Base-by-base conservation (phyloP, 2,113 vertebrate species). In the Notarius lentiginosus region DNA sequence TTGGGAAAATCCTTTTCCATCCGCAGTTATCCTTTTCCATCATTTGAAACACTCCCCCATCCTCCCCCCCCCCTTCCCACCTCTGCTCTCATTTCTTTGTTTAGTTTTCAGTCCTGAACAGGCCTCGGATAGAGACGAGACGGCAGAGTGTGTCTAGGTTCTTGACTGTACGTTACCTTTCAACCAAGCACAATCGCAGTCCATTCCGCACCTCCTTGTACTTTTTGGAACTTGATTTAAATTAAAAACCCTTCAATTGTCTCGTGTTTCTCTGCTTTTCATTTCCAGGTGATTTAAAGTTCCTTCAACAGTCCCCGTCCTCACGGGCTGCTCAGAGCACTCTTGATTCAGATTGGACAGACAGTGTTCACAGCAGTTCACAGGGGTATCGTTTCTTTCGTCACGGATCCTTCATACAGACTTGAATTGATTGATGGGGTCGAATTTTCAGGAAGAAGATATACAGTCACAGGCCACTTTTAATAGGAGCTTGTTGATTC, bases 41-140 rank as follows among this genome's bases (percentile, higher is more conserved):
- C 93, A 90, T 93, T 88, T 93, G 94, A 94, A 94, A 94, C 93
- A 93, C 91, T 91, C 93, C 91, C 90, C 24, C 53, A 47, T 75
- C 24, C 76, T 81, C 55, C 14, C 6, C 1, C 18, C 56, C 6
- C 1, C 61, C n/a, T 53, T 53, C 47, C 22, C 72, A 5, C 72
- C 8, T 34, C 56, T 77, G 47, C 58, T 83, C 47, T 15, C n/a
- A 56, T 56, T 49, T 72, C 34, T 9, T n/a, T 17, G 60, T 70
- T 83, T 61, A 18, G 73, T 79, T 77, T 77, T 75, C 47, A 61
- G 27, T 81, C 27, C 14, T 49, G 88, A 47, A 56, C 49, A 4
- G 61, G 84, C 41, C 79, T 56, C 30, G 61, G 55, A 60, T 56
- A 41, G 84, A 73, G 80, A 63, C 34, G 30, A 81, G 79, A 61